A percentile compares a stretch with the other conserved stretches of the same genome.
phyloP scores from a whole-genome alignment of 2,113 vertebrate species.

The Calypte anna region DNA sequence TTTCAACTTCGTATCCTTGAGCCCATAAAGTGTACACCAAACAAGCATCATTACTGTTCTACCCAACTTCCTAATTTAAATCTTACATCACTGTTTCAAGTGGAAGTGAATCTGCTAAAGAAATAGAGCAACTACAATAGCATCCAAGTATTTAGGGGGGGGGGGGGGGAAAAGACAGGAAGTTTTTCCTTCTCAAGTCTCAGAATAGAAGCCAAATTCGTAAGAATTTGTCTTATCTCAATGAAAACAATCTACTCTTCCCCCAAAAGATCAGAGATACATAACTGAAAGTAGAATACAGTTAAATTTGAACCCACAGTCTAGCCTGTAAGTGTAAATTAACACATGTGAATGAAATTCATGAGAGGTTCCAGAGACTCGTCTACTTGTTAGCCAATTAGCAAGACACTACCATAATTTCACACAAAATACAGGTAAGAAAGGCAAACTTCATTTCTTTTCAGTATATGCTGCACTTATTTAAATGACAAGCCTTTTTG shows the following conservation, averaged over 20 bases:
- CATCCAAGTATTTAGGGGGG: not conserved
- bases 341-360: not conserved
- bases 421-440: not conserved
- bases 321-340: not conserved
- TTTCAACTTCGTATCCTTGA: not conserved
- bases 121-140: not conserved
- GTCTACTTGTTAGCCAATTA: not conserved
- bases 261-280: rapidly evolving
- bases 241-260: not conserved
- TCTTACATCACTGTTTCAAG: not conserved
- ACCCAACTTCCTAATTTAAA: not conserved
- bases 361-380: not conserved
- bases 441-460: not conserved
- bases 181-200: not conserved
- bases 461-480: not conserved
- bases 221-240: not conserved
- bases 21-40: not conserved
- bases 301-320: not conserved
- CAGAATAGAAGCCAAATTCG: not conserved
- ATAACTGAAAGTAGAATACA: not conserved
- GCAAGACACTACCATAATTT: not conserved
- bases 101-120: not conserved
- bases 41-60: not conserved
- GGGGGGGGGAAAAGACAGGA: not conserved
- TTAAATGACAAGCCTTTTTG: not conserved